phyloP scores from a whole-genome alignment of 2,888 invertebrate species.

The Reticulitermes lucifugus region DNA sequence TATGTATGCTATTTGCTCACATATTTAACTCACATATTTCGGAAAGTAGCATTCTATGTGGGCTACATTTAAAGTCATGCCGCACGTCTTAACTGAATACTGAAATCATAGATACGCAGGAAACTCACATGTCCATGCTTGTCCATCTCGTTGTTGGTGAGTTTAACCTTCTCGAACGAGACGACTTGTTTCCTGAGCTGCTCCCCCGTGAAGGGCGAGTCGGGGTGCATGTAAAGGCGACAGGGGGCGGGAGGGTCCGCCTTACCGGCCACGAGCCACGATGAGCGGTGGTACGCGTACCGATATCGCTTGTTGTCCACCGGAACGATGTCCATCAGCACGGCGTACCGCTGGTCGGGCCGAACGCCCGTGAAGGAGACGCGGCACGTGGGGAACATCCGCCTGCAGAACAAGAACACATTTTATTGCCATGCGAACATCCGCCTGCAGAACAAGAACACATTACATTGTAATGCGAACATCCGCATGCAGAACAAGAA shows the following conservation, averaged over 20 bases:
- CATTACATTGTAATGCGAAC: not conserved
- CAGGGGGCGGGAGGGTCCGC: constrained; percentile 81
- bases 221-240: constrained; percentile 81
- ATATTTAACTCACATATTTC: too few relatives aligned
- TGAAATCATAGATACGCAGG: too few relatives aligned
- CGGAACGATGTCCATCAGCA: constrained; percentile 83
- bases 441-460: not conserved
- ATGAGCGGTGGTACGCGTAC: constrained; percentile 86
- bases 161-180: constrained; percentile 86
- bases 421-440: too few relatives aligned
- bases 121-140: constrained; percentile 77
- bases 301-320: constrained; percentile 83
- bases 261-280: constrained; percentile 86
- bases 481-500: not conserved
- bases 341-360: constrained; percentile 76
- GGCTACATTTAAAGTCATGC: too few relatives aligned
- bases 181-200: constrained; percentile 83
- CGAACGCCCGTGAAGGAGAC: constrained; percentile 79
- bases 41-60: too few relatives aligned
- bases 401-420: constrained; percentile 65
- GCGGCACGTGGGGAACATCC: constrained; percentile 86
- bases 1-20: too few relatives aligned
- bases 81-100: too few relatives aligned
- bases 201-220: constrained; percentile 83
- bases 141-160: constrained; percentile 87